These are phyloP conservation scores for Notolepis coatsorum DNA, from an alignment of 2,797 vertebrate species.

Conservation along the genomic window DNA sequence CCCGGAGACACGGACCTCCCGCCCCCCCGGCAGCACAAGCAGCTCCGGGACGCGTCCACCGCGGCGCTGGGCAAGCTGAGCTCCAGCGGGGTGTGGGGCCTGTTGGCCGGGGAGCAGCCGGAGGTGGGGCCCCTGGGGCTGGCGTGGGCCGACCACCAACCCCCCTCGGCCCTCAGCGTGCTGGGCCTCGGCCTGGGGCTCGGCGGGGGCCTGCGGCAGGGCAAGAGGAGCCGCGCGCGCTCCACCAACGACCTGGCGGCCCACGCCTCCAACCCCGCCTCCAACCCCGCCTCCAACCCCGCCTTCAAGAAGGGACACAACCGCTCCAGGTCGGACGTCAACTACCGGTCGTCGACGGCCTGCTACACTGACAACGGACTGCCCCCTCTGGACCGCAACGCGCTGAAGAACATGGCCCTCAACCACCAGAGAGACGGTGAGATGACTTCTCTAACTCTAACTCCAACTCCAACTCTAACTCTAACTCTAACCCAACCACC, in stretches of 20 bases:
- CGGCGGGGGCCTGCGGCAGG: constrained; percentile 73
- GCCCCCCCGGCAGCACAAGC: constrained; percentile 56
- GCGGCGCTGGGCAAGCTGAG: constrained; percentile 74
- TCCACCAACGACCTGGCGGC: constrained; percentile 93
- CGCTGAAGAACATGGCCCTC: constrained; percentile 79
- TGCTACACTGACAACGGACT: constrained; percentile 79
- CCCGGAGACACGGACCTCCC: constrained; percentile 49
- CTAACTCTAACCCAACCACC: constrained; percentile 78
- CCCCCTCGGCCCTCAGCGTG: constrained; percentile 79
- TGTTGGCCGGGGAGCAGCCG: constrained; percentile 72
- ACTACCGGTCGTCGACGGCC: constrained; percentile 78
- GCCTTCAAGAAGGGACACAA: constrained; percentile 92
- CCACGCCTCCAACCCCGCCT: constrained; percentile 53
- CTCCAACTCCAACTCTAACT: too few species aligned
- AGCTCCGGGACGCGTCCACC: constrained; percentile 74
- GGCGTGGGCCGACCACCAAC: constrained; percentile 81
- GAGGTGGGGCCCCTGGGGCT: constrained; percentile 76
- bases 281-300: constrained; percentile 59
- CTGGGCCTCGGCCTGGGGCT: constrained; percentile 75
- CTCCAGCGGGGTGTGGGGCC: constrained; percentile 79
- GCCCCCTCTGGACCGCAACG: constrained; percentile 75
- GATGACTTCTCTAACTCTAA: too few species aligned
- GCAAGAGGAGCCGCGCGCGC: constrained; percentile 90
- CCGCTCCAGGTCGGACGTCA: constrained; percentile 90
- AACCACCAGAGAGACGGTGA: constrained; percentile 78